These are phyloP conservation scores for Drosophila simulans DNA, from an alignment of 1,140 invertebrate genomes.

Conservation along the genomic window DNA sequence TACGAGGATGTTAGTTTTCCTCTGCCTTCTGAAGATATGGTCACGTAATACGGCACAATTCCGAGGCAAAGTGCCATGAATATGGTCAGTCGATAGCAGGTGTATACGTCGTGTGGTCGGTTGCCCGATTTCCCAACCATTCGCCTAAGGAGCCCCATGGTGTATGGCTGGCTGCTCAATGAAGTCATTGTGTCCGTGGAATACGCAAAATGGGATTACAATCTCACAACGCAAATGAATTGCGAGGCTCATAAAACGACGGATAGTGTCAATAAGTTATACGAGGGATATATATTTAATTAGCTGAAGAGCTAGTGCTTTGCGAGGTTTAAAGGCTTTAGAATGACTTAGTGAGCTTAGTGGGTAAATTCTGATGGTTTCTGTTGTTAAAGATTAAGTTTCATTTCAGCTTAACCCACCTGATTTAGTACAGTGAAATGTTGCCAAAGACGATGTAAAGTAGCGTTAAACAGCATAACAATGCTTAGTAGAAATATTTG, in stretches of 20 bases:
- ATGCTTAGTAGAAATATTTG: conserved; percentile 74
- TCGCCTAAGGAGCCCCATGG: conserved; percentile 55
- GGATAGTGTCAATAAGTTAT: neutral
- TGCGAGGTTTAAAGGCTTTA: neutral
- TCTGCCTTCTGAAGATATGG: neutral
- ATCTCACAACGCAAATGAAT: conserved; percentile 27
- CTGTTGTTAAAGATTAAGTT: neutral
- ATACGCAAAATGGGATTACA: neutral
- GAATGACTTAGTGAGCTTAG: neutral
- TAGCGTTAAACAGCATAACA: conserved; percentile 66
- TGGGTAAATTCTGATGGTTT: neutral
- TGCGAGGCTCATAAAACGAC: neutral
- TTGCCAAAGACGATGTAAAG: conserved; percentile 73
- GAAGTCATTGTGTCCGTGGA: no score
- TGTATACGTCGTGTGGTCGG: conserved; percentile 49
- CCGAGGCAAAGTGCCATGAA: conserved; percentile 44
- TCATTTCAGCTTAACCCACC: conserved; percentile 27
- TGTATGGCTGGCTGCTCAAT: conserved; percentile 55
- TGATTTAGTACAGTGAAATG: conserved; percentile 69
- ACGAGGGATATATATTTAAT: conserved; percentile 4
- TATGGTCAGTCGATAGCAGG: conserved; percentile 51
- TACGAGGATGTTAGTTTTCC: conserved; percentile 13
- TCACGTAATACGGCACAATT: conserved; percentile 57
- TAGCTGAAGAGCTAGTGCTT: conserved; percentile 8
- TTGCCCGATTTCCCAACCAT: conserved; percentile 15